These are phyloP conservation scores for Myripristis jacobus DNA, from an alignment of 2,797 vertebrate species.

Conservation along the genomic window DNA sequence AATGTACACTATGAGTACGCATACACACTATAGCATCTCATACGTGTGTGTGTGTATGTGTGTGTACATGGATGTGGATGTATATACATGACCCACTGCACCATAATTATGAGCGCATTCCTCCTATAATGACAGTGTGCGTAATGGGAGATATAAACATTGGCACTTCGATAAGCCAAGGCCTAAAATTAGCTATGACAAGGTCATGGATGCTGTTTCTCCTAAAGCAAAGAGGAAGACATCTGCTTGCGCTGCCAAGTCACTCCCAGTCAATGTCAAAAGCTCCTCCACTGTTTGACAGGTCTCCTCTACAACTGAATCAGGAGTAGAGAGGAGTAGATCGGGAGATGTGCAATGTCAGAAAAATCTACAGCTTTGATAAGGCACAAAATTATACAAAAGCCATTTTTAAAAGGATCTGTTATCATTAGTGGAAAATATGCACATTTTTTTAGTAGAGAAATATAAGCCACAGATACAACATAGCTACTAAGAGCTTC, in stretches of 20 bases:
- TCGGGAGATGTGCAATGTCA: slow-evolving; percentile 46
- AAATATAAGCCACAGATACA: background rate
- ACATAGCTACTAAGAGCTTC: slow-evolving; percentile 16
- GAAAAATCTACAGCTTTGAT: slow-evolving; percentile 43
- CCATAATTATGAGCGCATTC: slow-evolving; percentile 69
- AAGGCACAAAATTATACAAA: background rate
- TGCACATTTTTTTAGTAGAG: background rate
- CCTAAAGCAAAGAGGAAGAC: slow-evolving; percentile 79
- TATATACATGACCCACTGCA: slow-evolving; percentile 44
- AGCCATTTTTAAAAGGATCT: slow-evolving; percentile 12
- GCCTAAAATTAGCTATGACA: slow-evolving; percentile 81
- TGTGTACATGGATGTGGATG: too few relatives aligned
- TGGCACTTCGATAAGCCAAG: slow-evolving; percentile 73
- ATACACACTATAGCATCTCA: slow-evolving; percentile 9
- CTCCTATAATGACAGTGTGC: slow-evolving; percentile 77
- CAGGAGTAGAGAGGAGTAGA: slow-evolving; percentile 28
- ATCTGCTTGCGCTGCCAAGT: slow-evolving; percentile 77
- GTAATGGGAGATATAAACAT: slow-evolving; percentile 83
- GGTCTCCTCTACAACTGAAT: slow-evolving; percentile 67
- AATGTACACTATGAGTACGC: background rate
- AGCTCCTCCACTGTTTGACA: slow-evolving; percentile 71
- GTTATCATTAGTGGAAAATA: background rate
- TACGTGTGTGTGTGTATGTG: background rate
- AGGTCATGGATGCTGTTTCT: slow-evolving; percentile 80
- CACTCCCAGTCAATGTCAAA: slow-evolving; percentile 79